Percentiles rank a stretch among this genome's conserved stretches.
Evolutionary conservation across 2,797 vertebrate genomes (phyloP).

Genomic region (Pristis pectinata): DNA sequence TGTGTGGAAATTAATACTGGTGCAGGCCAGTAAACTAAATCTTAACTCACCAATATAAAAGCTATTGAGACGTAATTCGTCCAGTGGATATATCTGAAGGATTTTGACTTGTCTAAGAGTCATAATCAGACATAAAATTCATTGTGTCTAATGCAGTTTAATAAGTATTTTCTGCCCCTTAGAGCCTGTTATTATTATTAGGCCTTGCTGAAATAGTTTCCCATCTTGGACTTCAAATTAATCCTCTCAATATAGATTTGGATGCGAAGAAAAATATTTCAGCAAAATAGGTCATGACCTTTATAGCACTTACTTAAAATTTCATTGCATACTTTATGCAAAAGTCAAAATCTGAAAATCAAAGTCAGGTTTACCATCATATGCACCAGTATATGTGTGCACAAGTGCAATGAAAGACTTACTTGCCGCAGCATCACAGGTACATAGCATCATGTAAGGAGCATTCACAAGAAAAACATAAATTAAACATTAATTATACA

Average conservation of each 20-base stretch:
- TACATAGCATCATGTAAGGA: too few species aligned
- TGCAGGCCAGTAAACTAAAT: slow-evolving; percentile 8
- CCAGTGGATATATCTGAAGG: background rate
- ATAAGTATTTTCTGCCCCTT: background rate
- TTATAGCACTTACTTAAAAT: background rate
- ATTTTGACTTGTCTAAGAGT: background rate
- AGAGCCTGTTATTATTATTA: background rate
- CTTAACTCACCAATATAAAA: slow-evolving; percentile 25
- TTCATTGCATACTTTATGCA: background rate
- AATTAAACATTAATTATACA: too few species aligned
- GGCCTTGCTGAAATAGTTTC: background rate
- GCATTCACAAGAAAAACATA: too few species aligned
- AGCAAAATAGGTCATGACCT: background rate
- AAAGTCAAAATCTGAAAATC: background rate
- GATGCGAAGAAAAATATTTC: background rate
- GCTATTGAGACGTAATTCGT: slow-evolving; percentile 8
- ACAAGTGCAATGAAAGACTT: too few species aligned
- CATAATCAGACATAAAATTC: background rate
- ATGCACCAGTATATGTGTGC: too few species aligned
- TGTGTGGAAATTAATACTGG: slow-evolving; percentile 26
- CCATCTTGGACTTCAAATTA: background rate
- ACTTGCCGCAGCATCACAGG: too few species aligned
- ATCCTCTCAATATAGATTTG: background rate
- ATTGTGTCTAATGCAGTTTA: background rate
- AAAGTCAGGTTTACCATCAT: too few species aligned